phyloP scores from a whole-genome alignment of 1,140 invertebrate species.

The Zophobas atratus region DNA sequence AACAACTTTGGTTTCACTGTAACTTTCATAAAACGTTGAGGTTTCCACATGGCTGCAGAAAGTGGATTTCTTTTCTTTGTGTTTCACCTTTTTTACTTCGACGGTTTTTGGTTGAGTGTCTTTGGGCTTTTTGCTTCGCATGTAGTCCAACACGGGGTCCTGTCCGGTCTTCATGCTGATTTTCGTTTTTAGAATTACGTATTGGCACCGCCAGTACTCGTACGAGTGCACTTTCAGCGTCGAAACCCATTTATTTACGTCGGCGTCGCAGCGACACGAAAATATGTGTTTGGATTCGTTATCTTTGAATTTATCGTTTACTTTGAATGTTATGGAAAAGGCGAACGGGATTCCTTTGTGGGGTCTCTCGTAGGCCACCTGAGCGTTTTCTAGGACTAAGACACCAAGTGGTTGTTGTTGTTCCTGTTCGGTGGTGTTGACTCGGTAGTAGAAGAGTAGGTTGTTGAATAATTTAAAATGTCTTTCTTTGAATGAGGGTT shows the following conservation, averaged over 20 bases:
- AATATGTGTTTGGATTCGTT: conserved; percentile 66
- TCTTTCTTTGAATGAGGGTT: conserved; percentile 65
- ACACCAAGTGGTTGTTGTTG: conserved; percentile 59
- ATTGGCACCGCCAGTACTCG: conserved; percentile 65
- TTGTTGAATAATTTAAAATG: conserved; percentile 65
- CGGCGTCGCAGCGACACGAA: conserved; percentile 64
- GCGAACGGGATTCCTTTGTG: conserved; percentile 64
- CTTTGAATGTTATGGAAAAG: conserved; percentile 65
- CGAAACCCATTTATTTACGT: conserved; percentile 66
- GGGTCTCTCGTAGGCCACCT: conserved; percentile 64
- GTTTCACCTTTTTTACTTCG: conserved; percentile 59
- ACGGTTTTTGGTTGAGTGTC: conserved; percentile 41
- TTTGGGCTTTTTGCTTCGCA: conserved; percentile 55
- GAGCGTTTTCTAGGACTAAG: conserved; percentile 65
- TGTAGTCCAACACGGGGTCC: conserved; percentile 64
- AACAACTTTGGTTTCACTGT: conserved; percentile 50
- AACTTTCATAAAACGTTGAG: conserved; percentile 54
- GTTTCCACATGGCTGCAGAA: conserved; percentile 62
- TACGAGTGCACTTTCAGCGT: conserved; percentile 65
- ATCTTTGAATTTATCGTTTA: conserved; percentile 61
- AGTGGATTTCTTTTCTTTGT: conserved; percentile 60
- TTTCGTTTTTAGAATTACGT: conserved; percentile 64
- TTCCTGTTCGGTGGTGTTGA: conserved; percentile 60
- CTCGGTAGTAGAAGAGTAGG: conserved; percentile 65
- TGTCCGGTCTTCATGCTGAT: conserved; percentile 64